Percentiles rank a stretch among this genome's conserved stretches.
These are phyloP conservation scores for Lochmaea capreae DNA, from an alignment of 2,888 invertebrate species.

Conservation along the genomic window DNA sequence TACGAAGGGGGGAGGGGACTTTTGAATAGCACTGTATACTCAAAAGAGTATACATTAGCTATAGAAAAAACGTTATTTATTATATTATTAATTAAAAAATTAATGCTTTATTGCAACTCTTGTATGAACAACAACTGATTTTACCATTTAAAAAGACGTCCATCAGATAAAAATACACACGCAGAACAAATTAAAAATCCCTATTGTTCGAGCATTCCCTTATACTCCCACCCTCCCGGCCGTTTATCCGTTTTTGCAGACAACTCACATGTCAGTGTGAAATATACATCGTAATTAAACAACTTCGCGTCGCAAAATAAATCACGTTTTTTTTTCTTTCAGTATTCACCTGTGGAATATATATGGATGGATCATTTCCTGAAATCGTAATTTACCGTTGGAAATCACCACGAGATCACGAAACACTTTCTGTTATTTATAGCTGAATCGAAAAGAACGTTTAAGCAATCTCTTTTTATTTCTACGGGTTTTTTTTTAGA, in stretches of 20 bases:
- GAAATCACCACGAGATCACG: constrained; percentile 43
- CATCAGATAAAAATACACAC: constrained; percentile 11
- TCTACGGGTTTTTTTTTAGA: background rate
- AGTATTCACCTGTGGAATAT: constrained; percentile 51
- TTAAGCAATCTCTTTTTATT: constrained; percentile 23
- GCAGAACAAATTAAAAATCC: constrained; percentile 22
- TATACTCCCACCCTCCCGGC: constrained; percentile 4
- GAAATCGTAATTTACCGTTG: constrained; percentile 46
- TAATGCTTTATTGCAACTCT: background rate
- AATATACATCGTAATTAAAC: constrained; percentile 52
- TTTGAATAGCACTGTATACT: no score
- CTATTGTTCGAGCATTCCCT: constrained; percentile 13
- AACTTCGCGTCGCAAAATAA: constrained; percentile 45
- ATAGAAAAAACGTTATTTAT: no score
- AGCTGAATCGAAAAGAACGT: constrained; percentile 27
- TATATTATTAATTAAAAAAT: no score
- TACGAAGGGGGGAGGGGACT: no score
- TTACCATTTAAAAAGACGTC: background rate
- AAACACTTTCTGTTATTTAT: constrained; percentile 37
- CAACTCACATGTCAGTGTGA: constrained; percentile 44
- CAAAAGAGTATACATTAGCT: no score
- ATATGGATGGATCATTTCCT: constrained; percentile 51
- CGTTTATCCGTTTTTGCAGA: constrained; percentile 31
- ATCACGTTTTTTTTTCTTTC: constrained; percentile 50
- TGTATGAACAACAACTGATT: background rate